A percentile compares a stretch with the other conserved stretches of the same genome.
phyloP scores from a whole-genome alignment of 2,797 vertebrate genomes.

The Anniella stebbinsi region DNA sequence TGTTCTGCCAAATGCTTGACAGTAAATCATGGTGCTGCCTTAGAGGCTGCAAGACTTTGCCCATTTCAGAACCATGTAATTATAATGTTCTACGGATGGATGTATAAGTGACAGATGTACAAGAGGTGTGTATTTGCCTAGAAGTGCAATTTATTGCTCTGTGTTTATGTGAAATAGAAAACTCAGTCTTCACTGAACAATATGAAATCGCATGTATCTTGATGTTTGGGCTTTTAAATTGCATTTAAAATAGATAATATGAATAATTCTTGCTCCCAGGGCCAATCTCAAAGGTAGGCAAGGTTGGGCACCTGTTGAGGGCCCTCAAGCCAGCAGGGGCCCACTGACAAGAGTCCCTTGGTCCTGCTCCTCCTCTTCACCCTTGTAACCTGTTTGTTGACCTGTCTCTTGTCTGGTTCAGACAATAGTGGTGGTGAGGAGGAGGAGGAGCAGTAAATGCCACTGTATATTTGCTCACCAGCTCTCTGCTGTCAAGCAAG shows the following conservation, averaged over 20 bases:
- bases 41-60: slow-evolving; percentile 11
- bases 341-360: too few species aligned
- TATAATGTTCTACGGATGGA: not conserved
- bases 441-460: too few species aligned
- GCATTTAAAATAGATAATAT: not conserved
- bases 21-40: slow-evolving; percentile 21
- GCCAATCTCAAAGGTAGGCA: too few species aligned
- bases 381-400: too few species aligned
- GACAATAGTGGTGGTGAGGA: too few species aligned
- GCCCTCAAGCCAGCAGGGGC: too few species aligned
- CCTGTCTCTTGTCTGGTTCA: too few species aligned
- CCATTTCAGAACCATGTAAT: not conserved
- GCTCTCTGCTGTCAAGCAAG: too few species aligned
- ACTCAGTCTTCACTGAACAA: slow-evolving; percentile 5
- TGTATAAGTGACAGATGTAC: not conserved
- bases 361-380: too few species aligned
- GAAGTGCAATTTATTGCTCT: not conserved
- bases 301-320: too few species aligned
- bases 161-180: slow-evolving; percentile 12
- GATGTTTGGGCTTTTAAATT: not conserved
- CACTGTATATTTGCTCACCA: too few species aligned
- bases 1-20: slow-evolving; percentile 7
- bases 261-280: not conserved
- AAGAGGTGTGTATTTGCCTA: slow-evolving; percentile 1
- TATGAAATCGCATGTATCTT: slow-evolving; percentile 19